phyloP scores from a whole-genome alignment of 1,140 invertebrate species.

The Argopecten irradians region DNA sequence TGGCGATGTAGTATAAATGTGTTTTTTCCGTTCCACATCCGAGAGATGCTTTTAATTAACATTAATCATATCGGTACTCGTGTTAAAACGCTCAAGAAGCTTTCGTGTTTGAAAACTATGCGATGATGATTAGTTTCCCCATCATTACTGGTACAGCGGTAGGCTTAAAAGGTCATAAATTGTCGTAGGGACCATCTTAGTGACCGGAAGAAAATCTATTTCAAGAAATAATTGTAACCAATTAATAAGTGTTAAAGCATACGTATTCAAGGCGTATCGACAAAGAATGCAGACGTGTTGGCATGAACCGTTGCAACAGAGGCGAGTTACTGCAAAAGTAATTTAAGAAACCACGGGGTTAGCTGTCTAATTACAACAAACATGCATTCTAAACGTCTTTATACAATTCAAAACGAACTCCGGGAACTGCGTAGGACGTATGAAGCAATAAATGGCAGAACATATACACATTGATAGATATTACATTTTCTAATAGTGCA shows the following conservation, averaged over 20 bases:
- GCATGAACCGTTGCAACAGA: not conserved
- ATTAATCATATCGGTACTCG: not conserved
- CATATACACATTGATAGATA: not conserved
- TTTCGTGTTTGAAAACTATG: not conserved
- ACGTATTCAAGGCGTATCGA: not conserved
- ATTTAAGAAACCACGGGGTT: not conserved
- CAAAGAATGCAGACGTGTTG: not conserved
- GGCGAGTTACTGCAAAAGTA: not conserved
- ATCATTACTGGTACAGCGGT: not conserved
- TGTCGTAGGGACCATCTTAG: not conserved
- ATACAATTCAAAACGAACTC: not conserved
- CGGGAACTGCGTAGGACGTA: not conserved
- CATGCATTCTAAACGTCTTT: not conserved
- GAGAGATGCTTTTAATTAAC: not conserved
- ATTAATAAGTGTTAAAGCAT: not conserved
- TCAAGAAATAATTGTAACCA: conserved; percentile 18
- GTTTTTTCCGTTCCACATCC: conserved; percentile 21
- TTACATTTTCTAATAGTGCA: not conserved
- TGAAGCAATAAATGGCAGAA: not conserved
- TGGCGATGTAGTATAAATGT: not conserved
- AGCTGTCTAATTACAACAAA: not conserved
- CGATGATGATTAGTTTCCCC: not conserved
- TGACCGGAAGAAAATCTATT: not conserved
- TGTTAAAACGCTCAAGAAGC: not conserved
- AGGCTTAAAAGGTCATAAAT: conserved; percentile 8